Conservation (phyloP, 1,140 invertebrate species). For the Brachionus sp. region DNA sequence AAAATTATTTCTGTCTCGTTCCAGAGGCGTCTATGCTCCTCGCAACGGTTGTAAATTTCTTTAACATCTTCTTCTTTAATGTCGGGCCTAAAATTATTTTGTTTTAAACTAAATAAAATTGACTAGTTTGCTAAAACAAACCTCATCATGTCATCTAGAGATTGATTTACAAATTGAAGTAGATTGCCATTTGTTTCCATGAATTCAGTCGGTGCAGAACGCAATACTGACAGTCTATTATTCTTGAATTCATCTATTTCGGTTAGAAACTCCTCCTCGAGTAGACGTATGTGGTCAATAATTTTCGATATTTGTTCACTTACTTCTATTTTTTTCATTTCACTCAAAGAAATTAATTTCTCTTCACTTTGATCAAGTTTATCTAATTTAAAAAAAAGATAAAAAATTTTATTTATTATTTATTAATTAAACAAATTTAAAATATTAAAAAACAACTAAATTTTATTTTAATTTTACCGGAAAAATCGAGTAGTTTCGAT, state of each 20-base stretch:
- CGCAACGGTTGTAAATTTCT: slow-evolving; percentile 37
- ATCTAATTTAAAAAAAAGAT: not conserved
- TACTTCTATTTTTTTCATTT: slow-evolving; percentile 42
- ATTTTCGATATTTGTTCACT: slow-evolving; percentile 38
- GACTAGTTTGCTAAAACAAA: not conserved
- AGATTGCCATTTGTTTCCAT: slow-evolving; percentile 43
- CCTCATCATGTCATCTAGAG: slow-evolving; percentile 44
- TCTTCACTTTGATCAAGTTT: slow-evolving; percentile 44
- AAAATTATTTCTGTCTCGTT: slow-evolving; percentile 44
- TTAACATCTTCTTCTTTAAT: slow-evolving; percentile 45
- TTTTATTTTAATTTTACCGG: not conserved
- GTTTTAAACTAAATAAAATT: not conserved
- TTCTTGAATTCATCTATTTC: slow-evolving; percentile 44
- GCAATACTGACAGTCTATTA: slow-evolving; percentile 25
- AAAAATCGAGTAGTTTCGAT: slow-evolving; percentile 18
- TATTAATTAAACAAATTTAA: not conserved
- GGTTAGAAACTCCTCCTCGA: slow-evolving; percentile 35
- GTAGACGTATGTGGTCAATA: slow-evolving; percentile 22
- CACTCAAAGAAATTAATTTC: not conserved
- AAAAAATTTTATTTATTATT: not conserved
- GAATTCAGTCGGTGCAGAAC: slow-evolving; percentile 36
- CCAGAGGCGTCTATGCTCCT: slow-evolving; percentile 40
- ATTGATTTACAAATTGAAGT: slow-evolving; percentile 42
- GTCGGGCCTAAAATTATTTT: not conserved
- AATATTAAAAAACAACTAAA: not conserved